phyloP scores from a whole-genome alignment of 2,113 vertebrate genomes.

The Gallinago paraguaiae region DNA sequence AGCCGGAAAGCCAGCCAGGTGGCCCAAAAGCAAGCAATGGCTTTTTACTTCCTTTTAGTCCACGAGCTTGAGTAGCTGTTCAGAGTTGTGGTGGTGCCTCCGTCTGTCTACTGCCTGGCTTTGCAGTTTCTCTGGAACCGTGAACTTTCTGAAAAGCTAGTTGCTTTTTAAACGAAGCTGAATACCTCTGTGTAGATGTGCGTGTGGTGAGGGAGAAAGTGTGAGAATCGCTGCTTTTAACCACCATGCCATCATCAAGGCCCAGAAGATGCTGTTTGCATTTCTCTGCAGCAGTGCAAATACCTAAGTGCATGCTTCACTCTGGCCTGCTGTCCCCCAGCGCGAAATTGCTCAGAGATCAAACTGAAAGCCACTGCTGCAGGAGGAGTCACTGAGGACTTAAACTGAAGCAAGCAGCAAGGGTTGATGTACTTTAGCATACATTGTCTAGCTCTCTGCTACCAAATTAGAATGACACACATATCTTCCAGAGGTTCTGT shows the following conservation, averaged over 20 bases:
- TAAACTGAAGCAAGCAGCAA: background rate
- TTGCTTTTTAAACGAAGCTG: background rate
- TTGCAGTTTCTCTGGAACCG: background rate
- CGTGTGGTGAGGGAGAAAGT: background rate
- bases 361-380: background rate
- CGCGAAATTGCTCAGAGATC: background rate
- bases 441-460: background rate
- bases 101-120: fast-evolving
- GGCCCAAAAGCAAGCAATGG: background rate
- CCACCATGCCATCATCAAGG: background rate
- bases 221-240: background rate
- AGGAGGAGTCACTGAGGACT: background rate
- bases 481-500: background rate
- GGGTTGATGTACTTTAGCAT: background rate
- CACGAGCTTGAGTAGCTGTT: background rate
- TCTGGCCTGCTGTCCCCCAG: background rate
- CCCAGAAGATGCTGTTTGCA: background rate
- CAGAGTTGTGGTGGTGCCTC: background rate
- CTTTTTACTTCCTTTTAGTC: background rate
- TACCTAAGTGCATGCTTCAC: background rate
- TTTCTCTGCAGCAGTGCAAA: background rate
- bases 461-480: background rate
- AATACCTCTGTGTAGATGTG: background rate
- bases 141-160: background rate
- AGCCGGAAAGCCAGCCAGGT: background rate